Conservation (phyloP, 2,113 vertebrate species). For the Acanthisitta chloris region DNA sequence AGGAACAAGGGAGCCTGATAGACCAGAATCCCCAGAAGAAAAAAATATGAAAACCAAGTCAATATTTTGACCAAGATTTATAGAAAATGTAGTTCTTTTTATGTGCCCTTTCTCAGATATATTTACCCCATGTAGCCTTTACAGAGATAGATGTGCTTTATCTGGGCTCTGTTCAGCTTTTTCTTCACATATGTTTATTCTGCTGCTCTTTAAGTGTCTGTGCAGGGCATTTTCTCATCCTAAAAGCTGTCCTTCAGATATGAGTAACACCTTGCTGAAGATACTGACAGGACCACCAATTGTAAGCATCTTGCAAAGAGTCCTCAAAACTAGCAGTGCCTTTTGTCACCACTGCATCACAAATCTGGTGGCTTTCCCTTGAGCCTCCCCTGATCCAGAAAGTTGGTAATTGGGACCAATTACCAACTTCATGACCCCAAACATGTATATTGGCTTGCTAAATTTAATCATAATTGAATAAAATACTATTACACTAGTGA, state of each 20-base stretch:
- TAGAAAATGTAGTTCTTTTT: background rate
- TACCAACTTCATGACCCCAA: background rate
- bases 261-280: background rate
- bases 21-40: background rate
- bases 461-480: background rate
- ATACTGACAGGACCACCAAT: background rate
- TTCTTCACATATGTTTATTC: background rate
- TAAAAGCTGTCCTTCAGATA: background rate
- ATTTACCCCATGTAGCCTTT: background rate
- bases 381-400: background rate
- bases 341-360: background rate
- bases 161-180: background rate
- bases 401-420: background rate
- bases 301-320: background rate
- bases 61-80: conserved; percentile 1
- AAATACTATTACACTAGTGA: background rate
- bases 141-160: background rate
- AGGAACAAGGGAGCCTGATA: background rate
- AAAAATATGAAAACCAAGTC: background rate
- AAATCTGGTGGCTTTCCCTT: background rate
- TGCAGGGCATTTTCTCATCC: background rate
- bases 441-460: background rate
- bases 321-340: background rate
- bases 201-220: background rate
- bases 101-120: background rate